Base-by-base conservation (phyloP, 2,888 invertebrate genomes). In the Smittia sp. region DNA sequence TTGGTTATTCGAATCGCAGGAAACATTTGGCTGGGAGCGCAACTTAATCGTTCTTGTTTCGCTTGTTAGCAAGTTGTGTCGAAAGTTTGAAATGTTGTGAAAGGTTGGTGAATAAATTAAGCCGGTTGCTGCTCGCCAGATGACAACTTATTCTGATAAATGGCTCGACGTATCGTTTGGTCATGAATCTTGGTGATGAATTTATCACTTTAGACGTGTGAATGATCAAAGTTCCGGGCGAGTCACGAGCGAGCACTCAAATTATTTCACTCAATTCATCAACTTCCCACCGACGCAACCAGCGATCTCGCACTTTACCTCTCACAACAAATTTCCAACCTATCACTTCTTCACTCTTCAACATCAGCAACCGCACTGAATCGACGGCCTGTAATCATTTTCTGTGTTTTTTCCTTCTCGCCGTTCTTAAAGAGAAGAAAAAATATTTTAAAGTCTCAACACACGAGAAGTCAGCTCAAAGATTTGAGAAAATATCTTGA, bases 341-440 rank as follows among this genome's bases (percentile, higher is more conserved):
- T 25, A 52, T 52, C 69, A 69, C 69, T 54, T 69, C 69, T 69
- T 69, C 69, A 69, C 69, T 69, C 52, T 24, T 69, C 69, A 52
- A 69, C 52, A 69, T 69, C 69, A 69, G 32, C 69, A 54, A 69
- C 52, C 52, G 69, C 69, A 69, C 69, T 69, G 41, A 69, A 69
- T 15, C 22, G 18, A 25, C 27, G 39, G 24, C 27, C 27, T 52
- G 25, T 69, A 69, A 69, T 69, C 69, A 69, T 52, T 69, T 69
- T 22, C 32, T 32, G 32, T 32, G 20, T 54, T 52, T 24, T 69
- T 67, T 67, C 39, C 67, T 67, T 27, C 52, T 11, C 22, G 18
- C 46, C 52, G 20, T 69, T 69, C 69, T 69, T 52, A 69, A 69
- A 69, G 69, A 69, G 69, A 68, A 68, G 68, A 68, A 68, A 63